These are phyloP conservation scores for Aspidapion aeneum DNA, from an alignment of 2,888 invertebrate genomes.

Conservation along the genomic window DNA sequence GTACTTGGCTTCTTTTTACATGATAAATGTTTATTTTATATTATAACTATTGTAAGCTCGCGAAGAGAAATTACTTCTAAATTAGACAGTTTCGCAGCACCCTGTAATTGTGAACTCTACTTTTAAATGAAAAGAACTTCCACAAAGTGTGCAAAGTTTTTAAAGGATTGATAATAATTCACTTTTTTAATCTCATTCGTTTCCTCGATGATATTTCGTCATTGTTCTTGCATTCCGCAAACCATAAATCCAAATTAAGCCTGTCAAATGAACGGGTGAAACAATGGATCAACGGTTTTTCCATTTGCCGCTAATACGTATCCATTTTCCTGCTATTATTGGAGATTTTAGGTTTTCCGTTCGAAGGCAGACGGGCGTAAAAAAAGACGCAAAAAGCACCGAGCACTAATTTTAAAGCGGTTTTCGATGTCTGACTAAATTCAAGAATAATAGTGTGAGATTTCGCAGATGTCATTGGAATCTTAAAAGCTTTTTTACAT, in stretches of 20 bases:
- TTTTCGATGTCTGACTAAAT: background rate
- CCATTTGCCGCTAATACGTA: slow-evolving; percentile 3
- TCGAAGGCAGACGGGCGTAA: background rate
- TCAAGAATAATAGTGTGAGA: too few relatives aligned
- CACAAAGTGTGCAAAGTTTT: too few relatives aligned
- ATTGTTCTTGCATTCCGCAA: background rate
- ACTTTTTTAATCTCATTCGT: too few relatives aligned
- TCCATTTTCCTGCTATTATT: background rate
- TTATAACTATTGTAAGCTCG: too few relatives aligned
- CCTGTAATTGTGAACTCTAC: too few relatives aligned
- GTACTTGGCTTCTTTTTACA: too few relatives aligned
- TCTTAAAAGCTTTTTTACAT: background rate
- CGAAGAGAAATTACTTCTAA: too few relatives aligned
- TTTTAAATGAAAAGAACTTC: too few relatives aligned
- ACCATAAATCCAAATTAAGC: background rate
- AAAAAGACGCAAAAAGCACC: background rate
- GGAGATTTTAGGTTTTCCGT: background rate
- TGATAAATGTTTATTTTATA: too few relatives aligned
- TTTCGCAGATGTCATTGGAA: background rate
- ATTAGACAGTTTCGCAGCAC: too few relatives aligned
- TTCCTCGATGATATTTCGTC: background rate
- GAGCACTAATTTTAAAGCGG: background rate
- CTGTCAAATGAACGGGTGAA: background rate
- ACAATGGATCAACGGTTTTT: slow-evolving; percentile 2
- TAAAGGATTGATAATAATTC: too few relatives aligned